A percentile compares a stretch with the other conserved stretches of the same genome.
phyloP scores from a whole-genome alignment of 2,797 vertebrate species.

The Poeciliopsis infans region DNA sequence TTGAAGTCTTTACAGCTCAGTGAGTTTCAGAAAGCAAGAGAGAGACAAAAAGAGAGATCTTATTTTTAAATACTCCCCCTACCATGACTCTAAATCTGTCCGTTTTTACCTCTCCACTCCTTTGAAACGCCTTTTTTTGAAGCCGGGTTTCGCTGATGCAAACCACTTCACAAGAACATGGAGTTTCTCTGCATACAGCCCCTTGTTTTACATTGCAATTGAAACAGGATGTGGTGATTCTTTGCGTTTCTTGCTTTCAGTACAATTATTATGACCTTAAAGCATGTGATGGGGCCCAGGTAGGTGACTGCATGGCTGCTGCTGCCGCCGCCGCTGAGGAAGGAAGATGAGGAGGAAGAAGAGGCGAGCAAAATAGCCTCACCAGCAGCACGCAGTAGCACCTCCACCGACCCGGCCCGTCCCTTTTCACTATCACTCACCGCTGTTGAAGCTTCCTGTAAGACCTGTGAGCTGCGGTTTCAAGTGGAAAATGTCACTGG shows the following conservation, averaged over 20 bases:
- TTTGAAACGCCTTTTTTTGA: slow-evolving; percentile 36
- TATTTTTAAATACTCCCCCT: slow-evolving; percentile 19
- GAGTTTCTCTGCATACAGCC: slow-evolving; percentile 25
- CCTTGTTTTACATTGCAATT: slow-evolving; percentile 38
- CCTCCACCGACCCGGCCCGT: slow-evolving; percentile 4
- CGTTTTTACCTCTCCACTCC: slow-evolving; percentile 31
- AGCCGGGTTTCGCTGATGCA: slow-evolving; percentile 38
- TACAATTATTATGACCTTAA: slow-evolving; percentile 39
- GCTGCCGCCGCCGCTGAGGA: slow-evolving; percentile 12
- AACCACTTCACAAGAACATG: slow-evolving; percentile 68
- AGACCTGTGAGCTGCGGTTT: slow-evolving; percentile 59
- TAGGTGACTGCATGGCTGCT: slow-evolving; percentile 10
- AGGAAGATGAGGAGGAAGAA: slow-evolving; percentile 14
- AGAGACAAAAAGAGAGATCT: background rate
- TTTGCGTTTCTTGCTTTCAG: slow-evolving; percentile 55
- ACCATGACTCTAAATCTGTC: slow-evolving; percentile 49
- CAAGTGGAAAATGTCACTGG: slow-evolving; percentile 70
- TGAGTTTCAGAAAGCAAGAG: background rate
- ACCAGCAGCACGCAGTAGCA: background rate
- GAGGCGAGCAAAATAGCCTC: slow-evolving; percentile 20
- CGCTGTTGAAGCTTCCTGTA: slow-evolving; percentile 61
- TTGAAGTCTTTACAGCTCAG: slow-evolving; percentile 26
- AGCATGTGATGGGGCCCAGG: slow-evolving; percentile 31
- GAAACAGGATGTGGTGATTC: slow-evolving; percentile 70
- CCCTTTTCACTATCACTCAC: slow-evolving; percentile 54